Evolutionary conservation across 2,888 invertebrate species (phyloP), one percentile per base, ranked within the genome.

Genomic region (Deladenus siricidicola): DNA sequence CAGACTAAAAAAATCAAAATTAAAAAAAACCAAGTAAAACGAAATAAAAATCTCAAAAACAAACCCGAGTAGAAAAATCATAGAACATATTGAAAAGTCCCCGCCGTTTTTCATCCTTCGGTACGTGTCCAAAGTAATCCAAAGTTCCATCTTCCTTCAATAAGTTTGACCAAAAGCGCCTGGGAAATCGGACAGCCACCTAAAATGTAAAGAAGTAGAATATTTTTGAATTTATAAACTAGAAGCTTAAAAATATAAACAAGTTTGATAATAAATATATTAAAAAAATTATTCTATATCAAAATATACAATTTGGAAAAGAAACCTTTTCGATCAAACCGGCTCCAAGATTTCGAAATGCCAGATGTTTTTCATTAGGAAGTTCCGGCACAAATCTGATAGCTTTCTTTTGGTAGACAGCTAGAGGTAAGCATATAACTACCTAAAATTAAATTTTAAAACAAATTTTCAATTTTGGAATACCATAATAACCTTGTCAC

Each of bases 11-110:
- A 49, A 49, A 47, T 8, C 4, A 19, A 47, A 57, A 42, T 19
- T n/a, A n/a, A n/a, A n/a, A n/a, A n/a, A n/a, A n/a, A n/a, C n/a
- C 17, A 14, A 30, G 23, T 19, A 19, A 30, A 29, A 51, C 28
- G 10, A 19, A 52, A 19, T 4, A 30, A 30, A 8, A 29, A 10
- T 52, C 28, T 34, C 39, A 47, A 56, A 10, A 3, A 53, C 52
- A 51, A 60, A 78, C 79, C 62, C 72, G 63, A n/a, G 71, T 67
- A 1, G 80, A 74, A 51, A 82, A 72, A 69, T 82, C 81, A 70
- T 81, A 80, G 69, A 82, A 83, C 44, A 82, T 79, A 65, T 79
- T 80, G 73, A 82, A 82, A 19, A 80, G 68, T 2, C 81, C 81
- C 29, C 80, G 64, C 34, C 71, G 68, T 1, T 71, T 64, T 21